Evolutionary conservation across 2,888 invertebrate species (phyloP), one percentile per base, ranked within the genome.

Genomic region (Cephus sareptanus): DNA sequence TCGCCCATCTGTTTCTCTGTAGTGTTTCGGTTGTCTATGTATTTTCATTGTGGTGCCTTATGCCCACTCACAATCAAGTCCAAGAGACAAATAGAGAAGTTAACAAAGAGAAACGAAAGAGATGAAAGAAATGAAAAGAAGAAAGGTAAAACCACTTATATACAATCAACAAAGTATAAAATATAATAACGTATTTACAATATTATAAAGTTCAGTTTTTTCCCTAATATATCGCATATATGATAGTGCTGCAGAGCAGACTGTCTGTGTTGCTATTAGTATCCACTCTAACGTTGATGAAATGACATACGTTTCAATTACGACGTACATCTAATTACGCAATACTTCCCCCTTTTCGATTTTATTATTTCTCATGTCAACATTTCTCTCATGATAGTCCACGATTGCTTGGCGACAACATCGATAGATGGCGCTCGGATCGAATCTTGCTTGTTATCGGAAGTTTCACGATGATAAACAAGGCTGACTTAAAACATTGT

Each of bases 131-230:
- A 56, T 15, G 23, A 56, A 56, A 23, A 56, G 15, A 56, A 56
- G 15, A 15, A 23, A 23, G 40, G 56, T 56, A 56, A 81, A 83
- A 81, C 79, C 80, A 81, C 80, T 79, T 81, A 81, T 80, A 78
- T 81, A 80, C 82, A 82, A 83, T 82, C 81, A 84, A 83, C 82
- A 81, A 83, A 84, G 85, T 85, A 85, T 84, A 84, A 81, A 84
- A 85, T 84, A 84, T 83, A 83, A 83, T 83, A 84, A 85, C 81
- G 81, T 82, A 85, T 85, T 83, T 84, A 83, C 83, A 84, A 83
- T 81, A 81, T 82, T 79, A 83, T 83, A 83, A 83, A 82, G 80
- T 82, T 82, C 77, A 78, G 79, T 81, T 82, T 80, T 11, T 34
- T 34, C 11, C 9, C 34, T 34, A 34, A 76, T 77, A 77, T 77